Base-by-base conservation (phyloP, 2,888 invertebrate species). In the Drosophila merina region DNA sequence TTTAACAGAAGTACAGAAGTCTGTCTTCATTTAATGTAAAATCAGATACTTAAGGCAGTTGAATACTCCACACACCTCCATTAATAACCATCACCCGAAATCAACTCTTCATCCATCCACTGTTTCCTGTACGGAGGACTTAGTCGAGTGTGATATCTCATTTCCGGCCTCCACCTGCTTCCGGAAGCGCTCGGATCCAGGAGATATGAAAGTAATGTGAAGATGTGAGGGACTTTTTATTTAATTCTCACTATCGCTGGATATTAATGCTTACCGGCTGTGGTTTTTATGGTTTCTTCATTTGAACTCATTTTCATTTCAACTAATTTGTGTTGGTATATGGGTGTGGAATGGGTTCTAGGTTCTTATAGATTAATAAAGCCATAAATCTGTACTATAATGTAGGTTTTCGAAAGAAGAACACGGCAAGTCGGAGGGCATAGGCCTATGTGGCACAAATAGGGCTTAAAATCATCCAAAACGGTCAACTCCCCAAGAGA, bases 91-190 rank as follows among this genome's bases (percentile, higher is more conserved):
- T 30, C 52, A 30, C 31, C n/a, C 10, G 2, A 4, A 14, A 49
- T 30, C 12, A 30, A 10, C 10, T 25, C n/a, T 9, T 58, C 25
- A 25, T 30, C 20, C 25, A 25, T 30, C 20, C 59, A 57, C 44
- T 50, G 36, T 45, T 79, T 58, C 66, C 49, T 51, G 63, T n/a
- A 28, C 77, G 88, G 79, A 77, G 63, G 74, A 85, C 62, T 87
- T 74, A 87, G 71, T 87, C 79, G 71, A 75, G 83, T 84, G 84
- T 85, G 76, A 77, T 84, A 87, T 84, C 84, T 87, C 73, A 85
- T 84, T 76, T 84, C 84, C 84, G 79, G 66, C 48, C 58, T 33
- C 12, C 60, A 52, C 36, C 31, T 54, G 51, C 47, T 62, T 45
- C 51, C 28, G 4, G 56, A 44, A 55, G 3, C 12, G 31, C 4